Conservation (phyloP, 2,888 invertebrate species). For the Acrocyrtus sp. region DNA sequence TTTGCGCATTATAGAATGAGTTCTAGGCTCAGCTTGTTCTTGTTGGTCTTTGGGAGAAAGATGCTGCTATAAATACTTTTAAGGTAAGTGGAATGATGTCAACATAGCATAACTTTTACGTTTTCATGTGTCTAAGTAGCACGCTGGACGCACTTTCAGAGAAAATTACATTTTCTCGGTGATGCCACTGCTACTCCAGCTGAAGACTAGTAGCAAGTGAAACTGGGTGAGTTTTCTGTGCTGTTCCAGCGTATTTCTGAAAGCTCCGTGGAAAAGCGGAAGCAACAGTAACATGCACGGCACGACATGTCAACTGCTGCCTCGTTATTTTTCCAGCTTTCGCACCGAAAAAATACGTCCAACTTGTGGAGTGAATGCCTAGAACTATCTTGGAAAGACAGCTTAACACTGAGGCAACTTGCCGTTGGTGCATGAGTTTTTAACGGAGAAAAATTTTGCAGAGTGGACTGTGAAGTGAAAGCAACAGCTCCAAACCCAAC, state of each 20-base stretch:
- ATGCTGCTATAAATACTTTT: no score
- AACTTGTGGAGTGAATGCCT: conserved; percentile 24
- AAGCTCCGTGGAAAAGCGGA: neutral
- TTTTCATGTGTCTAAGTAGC: no score
- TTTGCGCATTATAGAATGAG: no score
- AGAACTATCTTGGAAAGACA: conserved; percentile 28
- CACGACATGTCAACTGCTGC: neutral
- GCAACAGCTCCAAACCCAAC: conserved; percentile 45
- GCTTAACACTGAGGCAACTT: conserved; percentile 22
- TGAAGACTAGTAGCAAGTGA: conserved; percentile 3
- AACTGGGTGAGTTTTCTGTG: no score
- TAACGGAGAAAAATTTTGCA: neutral
- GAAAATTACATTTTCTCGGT: no score
- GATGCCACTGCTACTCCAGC: neutral
- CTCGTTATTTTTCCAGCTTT: neutral
- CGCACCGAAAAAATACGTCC: neutral
- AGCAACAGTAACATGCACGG: neutral
- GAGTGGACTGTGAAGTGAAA: no score
- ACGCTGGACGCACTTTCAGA: no score
- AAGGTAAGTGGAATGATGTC: no score
- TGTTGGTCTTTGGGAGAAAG: no score
- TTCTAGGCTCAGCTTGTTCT: no score
- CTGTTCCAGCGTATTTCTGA: no score
- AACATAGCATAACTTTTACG: no score
- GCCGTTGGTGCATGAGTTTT: conserved; percentile 8